These are phyloP conservation scores for Eidolon helvum DNA, from an alignment of 2,113 vertebrate species.

Conservation along the genomic window DNA sequence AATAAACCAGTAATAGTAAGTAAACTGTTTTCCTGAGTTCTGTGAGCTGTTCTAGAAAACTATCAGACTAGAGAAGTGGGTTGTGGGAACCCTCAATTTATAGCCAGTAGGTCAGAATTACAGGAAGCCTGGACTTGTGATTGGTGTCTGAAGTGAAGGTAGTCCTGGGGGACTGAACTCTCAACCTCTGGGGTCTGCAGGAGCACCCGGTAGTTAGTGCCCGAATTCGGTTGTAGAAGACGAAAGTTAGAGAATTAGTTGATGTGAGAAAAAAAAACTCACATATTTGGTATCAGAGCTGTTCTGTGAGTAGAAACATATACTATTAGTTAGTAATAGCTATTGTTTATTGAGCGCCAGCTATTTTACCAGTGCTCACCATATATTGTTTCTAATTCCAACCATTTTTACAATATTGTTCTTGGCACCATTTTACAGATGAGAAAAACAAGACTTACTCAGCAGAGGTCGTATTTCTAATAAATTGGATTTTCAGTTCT, in stretches of 20 bases:
- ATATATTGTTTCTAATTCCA: background rate
- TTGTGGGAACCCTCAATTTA: background rate
- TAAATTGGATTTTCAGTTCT: background rate
- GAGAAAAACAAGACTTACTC: background rate
- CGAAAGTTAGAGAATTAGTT: background rate
- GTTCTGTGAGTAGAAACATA: background rate
- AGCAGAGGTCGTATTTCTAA: background rate
- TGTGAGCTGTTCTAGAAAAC: background rate
- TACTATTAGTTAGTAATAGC: background rate
- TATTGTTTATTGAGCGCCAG: background rate
- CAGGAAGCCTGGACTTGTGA: background rate
- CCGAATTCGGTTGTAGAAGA: background rate
- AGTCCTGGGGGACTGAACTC: background rate
- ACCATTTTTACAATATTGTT: background rate
- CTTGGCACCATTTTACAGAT: background rate
- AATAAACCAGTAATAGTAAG: background rate
- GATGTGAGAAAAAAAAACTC: background rate
- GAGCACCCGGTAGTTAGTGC: background rate
- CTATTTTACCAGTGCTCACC: background rate
- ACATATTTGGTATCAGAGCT: background rate
- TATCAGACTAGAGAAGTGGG: background rate
- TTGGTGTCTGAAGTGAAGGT: background rate
- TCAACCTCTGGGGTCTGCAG: background rate
- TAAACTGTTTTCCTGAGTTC: background rate
- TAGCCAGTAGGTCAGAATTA: background rate